Conservation (phyloP, 2,888 invertebrate genomes). For the Philopedon plagiatum region DNA sequence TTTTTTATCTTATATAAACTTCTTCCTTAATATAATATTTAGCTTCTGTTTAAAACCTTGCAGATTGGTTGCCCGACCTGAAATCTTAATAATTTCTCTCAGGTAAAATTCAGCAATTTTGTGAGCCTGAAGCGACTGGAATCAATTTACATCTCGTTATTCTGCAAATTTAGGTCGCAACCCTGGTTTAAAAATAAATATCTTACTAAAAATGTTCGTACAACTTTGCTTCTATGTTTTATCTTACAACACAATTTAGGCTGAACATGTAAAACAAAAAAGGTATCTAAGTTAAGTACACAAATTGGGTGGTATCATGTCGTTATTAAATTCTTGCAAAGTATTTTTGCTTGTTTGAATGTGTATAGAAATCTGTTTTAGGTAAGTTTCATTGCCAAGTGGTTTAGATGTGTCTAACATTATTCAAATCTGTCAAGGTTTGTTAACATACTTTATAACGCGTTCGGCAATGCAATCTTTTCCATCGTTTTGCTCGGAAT, state of each 20-base stretch:
- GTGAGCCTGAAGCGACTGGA: constrained; percentile 64
- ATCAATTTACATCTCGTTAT: constrained; percentile 70
- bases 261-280: neutral
- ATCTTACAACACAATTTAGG: neutral
- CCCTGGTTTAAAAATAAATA: constrained; percentile 35
- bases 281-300: no score
- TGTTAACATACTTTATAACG: no score
- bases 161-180: constrained; percentile 52
- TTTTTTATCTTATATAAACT: neutral
- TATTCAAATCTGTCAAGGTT: no score
- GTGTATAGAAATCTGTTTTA: no score
- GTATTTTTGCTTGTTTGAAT: no score
- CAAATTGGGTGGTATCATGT: no score
- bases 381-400: no score
- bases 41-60: constrained; percentile 6
- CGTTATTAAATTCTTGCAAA: no score
- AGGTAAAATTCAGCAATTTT: constrained; percentile 66
- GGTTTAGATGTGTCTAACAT: no score
- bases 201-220: constrained; percentile 29
- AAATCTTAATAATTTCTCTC: constrained; percentile 41
- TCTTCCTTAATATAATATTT: neutral
- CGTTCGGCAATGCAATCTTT: no score
- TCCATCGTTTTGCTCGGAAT: no score
- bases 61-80: constrained; percentile 24
- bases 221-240: constrained; percentile 15